These are phyloP conservation scores for Eupsilia transversa DNA, from an alignment of 2,888 invertebrate species.

Conservation along the genomic window DNA sequence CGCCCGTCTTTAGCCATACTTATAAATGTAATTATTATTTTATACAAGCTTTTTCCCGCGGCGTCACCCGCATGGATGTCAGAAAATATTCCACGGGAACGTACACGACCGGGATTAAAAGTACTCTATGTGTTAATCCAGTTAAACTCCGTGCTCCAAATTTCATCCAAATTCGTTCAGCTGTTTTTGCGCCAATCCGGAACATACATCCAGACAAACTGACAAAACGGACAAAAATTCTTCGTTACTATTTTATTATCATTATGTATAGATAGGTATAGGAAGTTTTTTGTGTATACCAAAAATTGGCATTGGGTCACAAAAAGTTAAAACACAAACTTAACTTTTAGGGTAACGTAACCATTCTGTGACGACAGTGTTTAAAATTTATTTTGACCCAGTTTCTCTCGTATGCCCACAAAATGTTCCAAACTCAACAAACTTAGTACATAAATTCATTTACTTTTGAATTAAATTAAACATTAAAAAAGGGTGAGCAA, in stretches of 20 bases:
- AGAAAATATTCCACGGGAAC: neutral
- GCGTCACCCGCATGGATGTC: neutral
- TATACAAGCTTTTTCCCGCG: neutral
- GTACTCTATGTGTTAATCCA: neutral
- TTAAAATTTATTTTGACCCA: slow-evolving; percentile 23
- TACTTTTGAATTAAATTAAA: slow-evolving; percentile 53
- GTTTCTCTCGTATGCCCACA: slow-evolving; percentile 27
- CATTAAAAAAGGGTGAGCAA: slow-evolving; percentile 57
- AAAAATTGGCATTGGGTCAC: neutral
- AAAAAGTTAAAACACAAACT: slow-evolving; percentile 11
- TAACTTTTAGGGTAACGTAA: slow-evolving; percentile 4
- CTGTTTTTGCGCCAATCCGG: neutral
- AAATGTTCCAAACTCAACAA: slow-evolving; percentile 38
- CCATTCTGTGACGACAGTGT: slow-evolving; percentile 17
- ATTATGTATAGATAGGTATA: too few relatives aligned
- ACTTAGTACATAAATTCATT: slow-evolving; percentile 61
- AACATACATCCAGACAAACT: neutral
- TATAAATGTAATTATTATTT: too few relatives aligned
- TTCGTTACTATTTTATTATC: too few relatives aligned
- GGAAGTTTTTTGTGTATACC: neutral
- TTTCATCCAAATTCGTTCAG: too few relatives aligned
- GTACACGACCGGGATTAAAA: neutral
- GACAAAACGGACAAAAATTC: neutral
- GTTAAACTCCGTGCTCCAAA: neutral
- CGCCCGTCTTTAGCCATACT: too few relatives aligned